Evolutionary conservation across 2,797 vertebrate genomes (phyloP).

Genomic region (Pipistrellus nathusii): DNA sequence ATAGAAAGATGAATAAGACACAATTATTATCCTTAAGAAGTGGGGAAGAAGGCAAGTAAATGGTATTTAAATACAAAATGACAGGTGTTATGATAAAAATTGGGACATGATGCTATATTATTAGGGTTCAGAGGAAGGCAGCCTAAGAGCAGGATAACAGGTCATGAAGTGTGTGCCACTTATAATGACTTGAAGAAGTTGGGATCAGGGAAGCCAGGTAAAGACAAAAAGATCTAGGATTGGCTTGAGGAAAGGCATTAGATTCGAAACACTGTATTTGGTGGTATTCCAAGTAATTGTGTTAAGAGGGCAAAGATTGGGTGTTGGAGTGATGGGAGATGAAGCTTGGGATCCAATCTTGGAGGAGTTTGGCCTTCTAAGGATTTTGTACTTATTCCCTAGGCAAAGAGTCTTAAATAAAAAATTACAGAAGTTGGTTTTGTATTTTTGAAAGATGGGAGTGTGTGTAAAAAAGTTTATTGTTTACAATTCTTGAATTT

Average conservation of each 20-base stretch:
- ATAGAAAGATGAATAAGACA: constrained; percentile 41
- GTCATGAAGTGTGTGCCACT: neutral
- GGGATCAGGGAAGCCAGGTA: neutral
- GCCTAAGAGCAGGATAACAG: neutral
- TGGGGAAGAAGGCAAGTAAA: neutral
- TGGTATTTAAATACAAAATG: neutral
- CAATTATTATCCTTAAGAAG: constrained; percentile 1
- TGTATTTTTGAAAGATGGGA: constrained; percentile 53
- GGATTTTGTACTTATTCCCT: constrained; percentile 38
- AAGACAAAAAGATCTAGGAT: neutral
- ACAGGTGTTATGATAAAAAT: neutral
- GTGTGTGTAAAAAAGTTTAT: neutral
- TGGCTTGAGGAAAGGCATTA: neutral
- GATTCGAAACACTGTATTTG: neutral
- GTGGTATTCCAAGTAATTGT: neutral
- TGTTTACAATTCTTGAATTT: constrained; percentile 49
- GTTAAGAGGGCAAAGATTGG: neutral
- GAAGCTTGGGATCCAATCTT: neutral
- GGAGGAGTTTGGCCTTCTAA: neutral
- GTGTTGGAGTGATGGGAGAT: neutral
- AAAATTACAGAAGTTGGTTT: constrained; percentile 42
- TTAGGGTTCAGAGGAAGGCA: constrained; percentile 25
- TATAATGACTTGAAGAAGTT: constrained; percentile 22
- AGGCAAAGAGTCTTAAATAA: constrained; percentile 24
- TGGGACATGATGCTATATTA: neutral